Evolutionary conservation across 2,113 vertebrate genomes (phyloP).

Genomic region (Calyptomena viridis): DNA sequence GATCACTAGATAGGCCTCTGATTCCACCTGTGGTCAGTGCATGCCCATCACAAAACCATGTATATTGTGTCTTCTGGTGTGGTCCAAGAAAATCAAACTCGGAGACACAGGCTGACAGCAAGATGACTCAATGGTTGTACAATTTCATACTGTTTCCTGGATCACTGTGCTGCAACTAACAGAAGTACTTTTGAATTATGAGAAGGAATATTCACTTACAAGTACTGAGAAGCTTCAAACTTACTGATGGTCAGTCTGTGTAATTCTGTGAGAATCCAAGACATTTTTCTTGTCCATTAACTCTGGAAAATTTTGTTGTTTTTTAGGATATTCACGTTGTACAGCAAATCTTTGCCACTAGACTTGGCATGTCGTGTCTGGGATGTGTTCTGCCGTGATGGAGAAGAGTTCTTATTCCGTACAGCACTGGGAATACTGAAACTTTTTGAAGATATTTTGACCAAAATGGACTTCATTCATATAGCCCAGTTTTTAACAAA

Average conservation of each 20-base stretch:
- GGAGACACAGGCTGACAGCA: neutral
- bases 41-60: neutral
- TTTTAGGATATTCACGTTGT: constrained; percentile 93
- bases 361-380: constrained; percentile 94
- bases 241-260: neutral
- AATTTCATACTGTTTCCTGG: neutral
- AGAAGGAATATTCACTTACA: neutral
- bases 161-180: neutral
- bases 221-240: neutral
- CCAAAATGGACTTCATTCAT: constrained; percentile 96
- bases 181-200: neutral
- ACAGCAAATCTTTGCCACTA: constrained; percentile 91
- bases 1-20: neutral
- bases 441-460: constrained; percentile 89
- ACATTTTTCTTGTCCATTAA: neutral
- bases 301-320: neutral
- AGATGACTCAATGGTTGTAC: neutral
- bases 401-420: constrained; percentile 95
- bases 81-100: neutral
- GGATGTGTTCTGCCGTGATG: constrained; percentile 95
- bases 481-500: constrained; percentile 94
- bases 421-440: constrained; percentile 89
- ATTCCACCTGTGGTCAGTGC: neutral
- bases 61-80: neutral
- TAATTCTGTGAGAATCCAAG: neutral